Base-by-base conservation (phyloP, 2,113 vertebrate genomes). In the Dromaius novaehollandiae region DNA sequence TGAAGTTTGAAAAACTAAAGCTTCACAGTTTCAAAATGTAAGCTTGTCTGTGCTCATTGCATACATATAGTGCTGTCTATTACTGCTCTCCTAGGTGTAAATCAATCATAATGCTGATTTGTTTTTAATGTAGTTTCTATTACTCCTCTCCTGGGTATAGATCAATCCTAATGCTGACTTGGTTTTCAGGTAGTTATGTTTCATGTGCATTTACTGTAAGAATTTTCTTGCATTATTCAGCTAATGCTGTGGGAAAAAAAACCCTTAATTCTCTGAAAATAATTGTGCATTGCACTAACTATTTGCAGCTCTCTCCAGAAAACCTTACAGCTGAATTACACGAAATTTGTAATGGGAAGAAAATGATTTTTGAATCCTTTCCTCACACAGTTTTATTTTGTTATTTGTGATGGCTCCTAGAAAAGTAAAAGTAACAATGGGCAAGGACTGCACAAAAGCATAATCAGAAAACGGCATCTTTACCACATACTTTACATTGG, bases 21-120 rank as follows among this genome's bases (percentile, higher is more conserved):
- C 3, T 4, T 66, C 28, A n/a, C 30, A 48, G 22, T 69, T 16
- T 22, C 19, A 46, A n/a, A 46, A 6, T 22, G 2, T 50, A 11
- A 32, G 4, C 12, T 28, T 63, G 32, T 19, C 5, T 34, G 6
- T 40, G 24, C 36, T 34, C 0, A 0, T 25, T 46, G 14, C 50
- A 56, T 11, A n/a, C 5, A 61, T 60, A 24, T 3, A 9, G 11
- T 26, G 13, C 55, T 73, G 20, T 48, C 55, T 80, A 34, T 36
- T 92, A 19, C 58, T 66, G 19, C 5, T 70, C 6, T 83, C 42
- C 19, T 65, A 28, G 4, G 16, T 56, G 36, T 46, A 80, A 85
- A 73, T n/a, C 16, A 76, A 6, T 12, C 38, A 7, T 12, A 80
- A 76, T 15, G 18, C 9, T 51, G 69, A 34, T 8, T n/a, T 70